Conservation (phyloP, 2,888 invertebrate genomes). For the Embidobia sp. region DNA sequence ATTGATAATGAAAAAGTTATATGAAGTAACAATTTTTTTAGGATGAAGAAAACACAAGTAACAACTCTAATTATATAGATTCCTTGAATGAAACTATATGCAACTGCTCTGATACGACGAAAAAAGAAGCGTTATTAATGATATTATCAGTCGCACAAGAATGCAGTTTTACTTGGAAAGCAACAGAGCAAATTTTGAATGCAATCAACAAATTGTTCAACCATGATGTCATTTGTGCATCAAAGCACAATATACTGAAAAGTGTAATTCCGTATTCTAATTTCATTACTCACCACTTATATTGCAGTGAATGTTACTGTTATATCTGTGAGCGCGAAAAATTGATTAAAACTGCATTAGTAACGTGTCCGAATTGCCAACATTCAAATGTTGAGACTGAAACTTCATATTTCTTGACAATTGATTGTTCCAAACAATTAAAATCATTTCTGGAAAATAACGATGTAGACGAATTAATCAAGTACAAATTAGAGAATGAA, state of each 20-base stretch:
- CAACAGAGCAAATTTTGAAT: slow-evolving; percentile 24
- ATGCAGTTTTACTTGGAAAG: slow-evolving; percentile 14
- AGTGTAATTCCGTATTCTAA: background rate
- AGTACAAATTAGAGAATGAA: background rate
- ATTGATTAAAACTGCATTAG: background rate
- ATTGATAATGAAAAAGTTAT: too few species aligned
- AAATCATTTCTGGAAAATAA: slow-evolving; percentile 17
- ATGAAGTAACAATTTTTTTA: too few species aligned
- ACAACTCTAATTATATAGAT: too few species aligned
- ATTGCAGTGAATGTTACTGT: slow-evolving; percentile 12
- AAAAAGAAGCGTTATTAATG: background rate
- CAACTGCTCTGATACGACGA: background rate
- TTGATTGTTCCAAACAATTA: background rate
- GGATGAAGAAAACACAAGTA: too few species aligned
- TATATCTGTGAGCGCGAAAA: background rate
- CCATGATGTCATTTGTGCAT: background rate
- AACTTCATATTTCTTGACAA: slow-evolving; percentile 1
- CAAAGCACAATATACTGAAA: slow-evolving; percentile 8
- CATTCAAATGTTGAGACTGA: background rate
- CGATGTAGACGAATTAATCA: slow-evolving; percentile 4
- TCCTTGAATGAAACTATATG: background rate
- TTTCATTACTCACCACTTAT: slow-evolving; percentile 7
- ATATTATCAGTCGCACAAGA: slow-evolving; percentile 1
- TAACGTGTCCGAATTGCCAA: background rate
- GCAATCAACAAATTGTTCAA: slow-evolving; percentile 11